phyloP scores from a whole-genome alignment of 2,888 invertebrate species.

The Drosophila longiperda region DNA sequence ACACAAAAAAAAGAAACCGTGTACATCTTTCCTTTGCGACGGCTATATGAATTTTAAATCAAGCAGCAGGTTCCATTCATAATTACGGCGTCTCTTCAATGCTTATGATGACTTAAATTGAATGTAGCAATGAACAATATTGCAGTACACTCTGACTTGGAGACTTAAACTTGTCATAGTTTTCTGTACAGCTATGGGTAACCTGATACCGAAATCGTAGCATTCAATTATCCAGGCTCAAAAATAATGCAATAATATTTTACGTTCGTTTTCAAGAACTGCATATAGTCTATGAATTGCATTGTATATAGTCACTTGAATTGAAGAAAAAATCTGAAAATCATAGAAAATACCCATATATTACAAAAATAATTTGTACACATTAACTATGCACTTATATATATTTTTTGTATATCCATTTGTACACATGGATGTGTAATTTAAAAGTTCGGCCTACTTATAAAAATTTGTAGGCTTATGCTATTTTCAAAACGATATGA shows the following conservation, averaged over 20 bases:
- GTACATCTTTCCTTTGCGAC: neutral
- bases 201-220: neutral
- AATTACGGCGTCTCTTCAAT: neutral
- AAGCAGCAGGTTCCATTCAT: neutral
- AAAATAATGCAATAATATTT: neutral
- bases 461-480: neutral
- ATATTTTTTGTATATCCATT: constrained; percentile 2
- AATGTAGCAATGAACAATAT: neutral
- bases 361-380: constrained; percentile 9
- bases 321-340: neutral
- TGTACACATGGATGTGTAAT: neutral
- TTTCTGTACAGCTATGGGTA: neutral
- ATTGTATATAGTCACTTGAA: too few relatives aligned
- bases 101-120: neutral
- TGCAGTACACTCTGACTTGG: neutral
- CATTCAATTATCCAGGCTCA: neutral
- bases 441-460: neutral
- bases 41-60: neutral
- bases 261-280: neutral
- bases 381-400: neutral
- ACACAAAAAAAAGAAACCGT: constrained; percentile 66
- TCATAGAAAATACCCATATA: neutral
- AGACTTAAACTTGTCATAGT: neutral
- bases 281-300: neutral
- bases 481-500: constrained; percentile 15